Conservation (phyloP, 2,888 invertebrate species). For the Drosophila meridiana region DNA sequence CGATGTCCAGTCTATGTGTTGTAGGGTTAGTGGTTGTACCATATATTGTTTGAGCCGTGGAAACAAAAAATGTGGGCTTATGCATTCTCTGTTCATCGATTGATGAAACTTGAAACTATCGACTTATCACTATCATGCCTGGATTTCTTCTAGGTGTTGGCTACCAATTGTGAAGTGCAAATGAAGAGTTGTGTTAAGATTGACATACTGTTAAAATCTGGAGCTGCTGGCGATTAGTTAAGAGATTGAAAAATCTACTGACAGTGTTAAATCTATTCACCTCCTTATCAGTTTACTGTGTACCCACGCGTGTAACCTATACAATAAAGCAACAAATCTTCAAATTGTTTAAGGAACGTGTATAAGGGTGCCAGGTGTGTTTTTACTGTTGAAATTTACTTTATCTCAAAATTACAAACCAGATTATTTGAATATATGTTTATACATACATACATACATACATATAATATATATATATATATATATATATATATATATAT, state of each 20-base stretch:
- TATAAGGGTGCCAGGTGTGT: constrained; percentile 42
- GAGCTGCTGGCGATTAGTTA: constrained; percentile 34
- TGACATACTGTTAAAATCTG: constrained; percentile 54
- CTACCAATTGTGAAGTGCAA: constrained; percentile 77
- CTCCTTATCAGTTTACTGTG: constrained; percentile 20
- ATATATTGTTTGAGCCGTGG: not conserved
- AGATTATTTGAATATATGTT: not conserved
- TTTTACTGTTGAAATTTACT: constrained; percentile 21
- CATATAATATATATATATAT: not conserved
- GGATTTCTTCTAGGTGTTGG: constrained; percentile 66
- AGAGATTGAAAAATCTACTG: constrained; percentile 16
- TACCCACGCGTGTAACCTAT: not conserved
- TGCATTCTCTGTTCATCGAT: not conserved
- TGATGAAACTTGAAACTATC: not conserved
- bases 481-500: not conserved
- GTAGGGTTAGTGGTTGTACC: no score
- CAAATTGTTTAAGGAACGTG: constrained; percentile 1
- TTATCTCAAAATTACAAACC: constrained; percentile 11
- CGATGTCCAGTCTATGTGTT: no score
- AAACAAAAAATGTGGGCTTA: not conserved
- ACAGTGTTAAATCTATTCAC: constrained; percentile 10
- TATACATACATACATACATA: not conserved
- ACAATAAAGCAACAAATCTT: constrained; percentile 2
- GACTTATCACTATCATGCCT: constrained; percentile 28
- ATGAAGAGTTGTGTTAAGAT: constrained; percentile 62